Evolutionary conservation across 2,797 vertebrate genomes (phyloP).

Genomic region (Epinephelus coioides): DNA sequence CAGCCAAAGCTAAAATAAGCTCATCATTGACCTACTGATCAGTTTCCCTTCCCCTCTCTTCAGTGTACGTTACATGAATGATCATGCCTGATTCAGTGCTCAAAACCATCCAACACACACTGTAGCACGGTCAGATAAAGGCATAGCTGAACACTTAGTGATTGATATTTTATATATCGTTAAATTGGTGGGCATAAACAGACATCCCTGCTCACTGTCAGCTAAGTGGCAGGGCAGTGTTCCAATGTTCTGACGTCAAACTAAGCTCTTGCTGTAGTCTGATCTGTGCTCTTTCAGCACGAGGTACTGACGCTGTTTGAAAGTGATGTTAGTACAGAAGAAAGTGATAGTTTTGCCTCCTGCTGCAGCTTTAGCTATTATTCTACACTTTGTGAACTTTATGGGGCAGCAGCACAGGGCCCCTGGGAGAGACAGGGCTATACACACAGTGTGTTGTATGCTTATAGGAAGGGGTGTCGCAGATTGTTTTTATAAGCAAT

Average conservation of each 20-base stretch:
- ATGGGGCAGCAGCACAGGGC: neutral
- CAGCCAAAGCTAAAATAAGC: conserved; percentile 20
- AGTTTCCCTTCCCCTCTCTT: conserved; percentile 3
- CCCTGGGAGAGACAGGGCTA: neutral
- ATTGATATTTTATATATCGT: conserved; percentile 1
- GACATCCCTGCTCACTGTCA: conserved; percentile 2
- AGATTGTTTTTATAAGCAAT: neutral
- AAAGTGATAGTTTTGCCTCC: neutral
- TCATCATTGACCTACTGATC: conserved; percentile 13
- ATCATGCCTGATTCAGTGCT: neutral
- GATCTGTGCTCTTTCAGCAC: conserved; percentile 1
- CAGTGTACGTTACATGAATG: neutral
- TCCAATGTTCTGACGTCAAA: conserved; percentile 3
- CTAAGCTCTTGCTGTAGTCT: conserved; percentile 4
- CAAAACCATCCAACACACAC: neutral
- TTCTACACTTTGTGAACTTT: neutral
- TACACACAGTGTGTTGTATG: neutral
- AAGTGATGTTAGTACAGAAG: neutral
- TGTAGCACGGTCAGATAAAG: neutral
- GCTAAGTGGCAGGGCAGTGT: neutral
- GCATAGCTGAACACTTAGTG: neutral
- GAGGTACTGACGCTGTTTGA: neutral
- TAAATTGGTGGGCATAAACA: neutral
- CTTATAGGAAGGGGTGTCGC: neutral
- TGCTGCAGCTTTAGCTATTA: neutral